Evolutionary conservation across 1,140 invertebrate genomes (phyloP).

Genomic region (Halyomorpha halys): DNA sequence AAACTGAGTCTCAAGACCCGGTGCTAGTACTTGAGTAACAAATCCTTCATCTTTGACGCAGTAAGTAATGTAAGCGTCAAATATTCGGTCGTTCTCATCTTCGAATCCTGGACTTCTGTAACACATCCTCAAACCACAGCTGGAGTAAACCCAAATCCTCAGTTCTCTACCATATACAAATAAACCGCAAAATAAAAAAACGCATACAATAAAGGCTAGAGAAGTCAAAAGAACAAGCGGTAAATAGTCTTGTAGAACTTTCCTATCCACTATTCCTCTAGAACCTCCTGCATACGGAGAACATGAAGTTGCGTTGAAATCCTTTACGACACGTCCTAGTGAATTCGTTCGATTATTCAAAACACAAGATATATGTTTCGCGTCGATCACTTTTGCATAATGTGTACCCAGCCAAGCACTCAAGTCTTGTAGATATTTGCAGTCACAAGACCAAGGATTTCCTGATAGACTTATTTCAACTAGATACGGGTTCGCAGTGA

Average conservation of each 20-base stretch:
- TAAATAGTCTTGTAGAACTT: constrained; percentile 67
- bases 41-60: constrained; percentile 82
- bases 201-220: constrained; percentile 57
- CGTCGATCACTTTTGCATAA: constrained; percentile 47
- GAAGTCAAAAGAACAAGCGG: constrained; percentile 63
- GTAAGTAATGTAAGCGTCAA: constrained; percentile 85
- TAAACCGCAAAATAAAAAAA: constrained; percentile 57
- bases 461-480: constrained; percentile 65
- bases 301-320: constrained; percentile 57
- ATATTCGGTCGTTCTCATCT: constrained; percentile 69
- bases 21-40: constrained; percentile 72
- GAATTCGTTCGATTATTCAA: constrained; percentile 35
- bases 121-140: constrained; percentile 72
- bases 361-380: constrained; percentile 33
- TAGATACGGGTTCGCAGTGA: constrained; percentile 63
- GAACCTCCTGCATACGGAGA: constrained; percentile 42
- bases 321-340: constrained; percentile 48
- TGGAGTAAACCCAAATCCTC: constrained; percentile 75
- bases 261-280: constrained; percentile 49
- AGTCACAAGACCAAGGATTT: constrained; percentile 86
- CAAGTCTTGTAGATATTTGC: constrained; percentile 64
- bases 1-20: constrained; percentile 62
- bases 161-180: constrained; percentile 75
- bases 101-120: constrained; percentile 67
- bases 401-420: constrained; percentile 64